Evolutionary conservation across 1,140 invertebrate genomes (phyloP).

Genomic region (Lethocerus indicus): DNA sequence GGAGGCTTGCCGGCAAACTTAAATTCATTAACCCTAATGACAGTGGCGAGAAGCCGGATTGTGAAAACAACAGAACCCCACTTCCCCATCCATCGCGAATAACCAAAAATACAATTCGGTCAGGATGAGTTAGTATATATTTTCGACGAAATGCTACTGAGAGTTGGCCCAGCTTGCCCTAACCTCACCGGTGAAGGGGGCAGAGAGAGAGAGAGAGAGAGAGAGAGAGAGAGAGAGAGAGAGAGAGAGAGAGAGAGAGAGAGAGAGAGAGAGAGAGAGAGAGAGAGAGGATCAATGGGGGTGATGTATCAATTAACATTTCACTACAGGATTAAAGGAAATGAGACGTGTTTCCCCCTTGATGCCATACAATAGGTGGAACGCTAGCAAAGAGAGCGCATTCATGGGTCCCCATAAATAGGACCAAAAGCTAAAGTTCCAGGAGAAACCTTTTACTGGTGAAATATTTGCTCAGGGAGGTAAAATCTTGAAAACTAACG

Average conservation of each 20-base stretch:
- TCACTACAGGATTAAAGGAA: not conserved
- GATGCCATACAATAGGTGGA: not conserved
- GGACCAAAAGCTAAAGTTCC: not conserved
- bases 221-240: slow-evolving; percentile 9
- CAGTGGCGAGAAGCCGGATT: too few relatives aligned
- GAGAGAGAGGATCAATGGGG: not conserved
- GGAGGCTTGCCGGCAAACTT: too few relatives aligned
- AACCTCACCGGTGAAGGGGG: slow-evolving; percentile 5
- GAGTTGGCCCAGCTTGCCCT: too few relatives aligned
- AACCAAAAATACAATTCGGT: too few relatives aligned
- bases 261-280: slow-evolving; percentile 3
- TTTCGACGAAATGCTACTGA: too few relatives aligned
- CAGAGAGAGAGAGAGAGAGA: slow-evolving; percentile 10
- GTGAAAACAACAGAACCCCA: too few relatives aligned
- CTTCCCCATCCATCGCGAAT: too few relatives aligned
- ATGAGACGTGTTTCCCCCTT: not conserved
- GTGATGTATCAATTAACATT: not conserved
- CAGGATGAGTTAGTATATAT: too few relatives aligned
- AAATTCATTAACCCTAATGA: too few relatives aligned
- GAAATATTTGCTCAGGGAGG: not conserved
- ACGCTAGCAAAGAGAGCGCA: not conserved
- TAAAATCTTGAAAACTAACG: not conserved
- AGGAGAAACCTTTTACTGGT: not conserved
- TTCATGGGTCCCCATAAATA: not conserved
- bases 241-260: slow-evolving; percentile 9